phyloP scores from a whole-genome alignment of 1,140 invertebrate species.

The Diorhabda sublineata region DNA sequence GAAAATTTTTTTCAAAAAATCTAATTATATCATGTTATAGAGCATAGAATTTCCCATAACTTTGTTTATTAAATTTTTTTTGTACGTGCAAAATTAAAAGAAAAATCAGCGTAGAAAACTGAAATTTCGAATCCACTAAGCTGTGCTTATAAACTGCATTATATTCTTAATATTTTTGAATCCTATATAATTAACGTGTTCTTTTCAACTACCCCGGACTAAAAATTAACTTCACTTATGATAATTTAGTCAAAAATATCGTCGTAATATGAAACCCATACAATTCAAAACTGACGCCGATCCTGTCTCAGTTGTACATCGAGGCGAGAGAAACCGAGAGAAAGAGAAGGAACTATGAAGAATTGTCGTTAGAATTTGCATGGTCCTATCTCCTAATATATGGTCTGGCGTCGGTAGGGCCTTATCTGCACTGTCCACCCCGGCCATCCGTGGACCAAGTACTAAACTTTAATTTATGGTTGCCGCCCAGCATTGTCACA shows the following conservation, averaged over 20 bases:
- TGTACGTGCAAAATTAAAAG: background rate
- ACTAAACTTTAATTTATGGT: slow-evolving; percentile 47
- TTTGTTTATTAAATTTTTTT: background rate
- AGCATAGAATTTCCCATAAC: too few species aligned
- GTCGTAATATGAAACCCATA: too few species aligned
- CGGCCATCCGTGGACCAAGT: slow-evolving; percentile 31
- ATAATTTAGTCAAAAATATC: too few species aligned
- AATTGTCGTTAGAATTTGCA: slow-evolving; percentile 31
- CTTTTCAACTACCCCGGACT: too few species aligned
- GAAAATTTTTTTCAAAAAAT: too few species aligned
- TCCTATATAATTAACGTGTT: too few species aligned
- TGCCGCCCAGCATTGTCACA: slow-evolving; percentile 42
- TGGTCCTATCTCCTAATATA: slow-evolving; percentile 36
- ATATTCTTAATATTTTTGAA: too few species aligned
- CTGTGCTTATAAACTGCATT: too few species aligned
- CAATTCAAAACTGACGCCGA: background rate
- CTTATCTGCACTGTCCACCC: slow-evolving; percentile 44
- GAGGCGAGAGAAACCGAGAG: background rate
- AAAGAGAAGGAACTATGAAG: slow-evolving; percentile 12
- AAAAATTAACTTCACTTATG: too few species aligned
- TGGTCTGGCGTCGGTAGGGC: slow-evolving; percentile 24
- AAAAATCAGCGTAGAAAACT: background rate
- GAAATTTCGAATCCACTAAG: background rate
- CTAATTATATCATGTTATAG: too few species aligned
- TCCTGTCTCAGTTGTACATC: background rate